Evolutionary conservation across 2,113 vertebrate species (phyloP), one percentile per base, ranked within the genome.

Genomic region (Pygoscelis adeliae): DNA sequence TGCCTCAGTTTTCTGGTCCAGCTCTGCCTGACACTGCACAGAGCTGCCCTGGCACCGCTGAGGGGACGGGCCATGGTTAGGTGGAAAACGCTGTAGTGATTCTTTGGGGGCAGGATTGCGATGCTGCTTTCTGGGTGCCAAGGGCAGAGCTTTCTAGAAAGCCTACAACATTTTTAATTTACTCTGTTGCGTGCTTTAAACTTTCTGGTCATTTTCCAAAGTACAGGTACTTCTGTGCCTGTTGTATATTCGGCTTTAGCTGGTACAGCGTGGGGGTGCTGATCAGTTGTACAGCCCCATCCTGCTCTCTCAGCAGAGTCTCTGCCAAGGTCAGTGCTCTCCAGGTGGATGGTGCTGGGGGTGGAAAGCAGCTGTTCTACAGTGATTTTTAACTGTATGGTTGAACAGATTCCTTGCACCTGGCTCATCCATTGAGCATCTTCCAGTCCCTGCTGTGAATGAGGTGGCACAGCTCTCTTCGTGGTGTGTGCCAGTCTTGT

Each of bases 31-130:
- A 7, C 14, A 2, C 25, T 58, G 74, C 15, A 4, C 49, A 23
- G 52, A 72, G 53, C 61, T 73, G 55, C 49, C 32, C 30, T 61
- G 78, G 52, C 44, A 22, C 29, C 25, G 76, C 44, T 18, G 30
- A 61, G 42, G 63, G 61, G 23, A 34, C 2, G 26, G 76, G 26
- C 44, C 3, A 0, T 11, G 6, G 13, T 23, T 23, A 8, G 17
- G 13, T 44, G 71, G 46, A 27, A 66, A 6, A 34, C 0, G 3
- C 18, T 14, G 18, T 6, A 27, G 49, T 0, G 1, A 10, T 56
- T 62, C 6, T 52, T 34, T 46, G 13, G 34, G 22, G 26, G n/a
- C 56, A 61, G 46, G 58, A 32, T 65, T 46, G 29, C 1, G 5
- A 10, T 46, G 59, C 5, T 81, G 32, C 27, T n/a, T 58, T 19